phyloP scores from a whole-genome alignment of 2,113 vertebrate species.

The Dicrurus megarhynchus region DNA sequence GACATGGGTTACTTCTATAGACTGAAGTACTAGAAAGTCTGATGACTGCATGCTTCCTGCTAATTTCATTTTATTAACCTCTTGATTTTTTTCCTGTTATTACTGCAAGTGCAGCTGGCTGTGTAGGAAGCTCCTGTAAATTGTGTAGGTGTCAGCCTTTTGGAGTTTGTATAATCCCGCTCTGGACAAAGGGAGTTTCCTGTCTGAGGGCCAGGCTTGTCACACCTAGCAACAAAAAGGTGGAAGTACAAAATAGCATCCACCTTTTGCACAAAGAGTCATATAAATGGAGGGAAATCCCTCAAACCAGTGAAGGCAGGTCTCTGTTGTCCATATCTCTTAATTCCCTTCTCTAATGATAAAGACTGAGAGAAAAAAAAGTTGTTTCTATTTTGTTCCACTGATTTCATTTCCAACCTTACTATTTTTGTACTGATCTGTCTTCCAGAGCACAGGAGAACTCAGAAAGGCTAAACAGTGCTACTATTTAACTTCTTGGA shows the following conservation, averaged over 20 bases:
- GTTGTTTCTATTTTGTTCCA: not conserved
- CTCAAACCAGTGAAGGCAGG: not conserved
- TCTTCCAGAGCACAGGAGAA: not conserved
- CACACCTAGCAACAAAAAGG: not conserved
- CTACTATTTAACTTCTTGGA: not conserved
- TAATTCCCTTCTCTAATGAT: not conserved
- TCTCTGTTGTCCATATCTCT: not conserved
- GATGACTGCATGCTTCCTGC: slow-evolving; percentile 52
- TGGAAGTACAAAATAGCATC: not conserved
- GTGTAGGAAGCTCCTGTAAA: not conserved
- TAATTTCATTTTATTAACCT: slow-evolving; percentile 23
- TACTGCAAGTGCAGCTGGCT: not conserved
- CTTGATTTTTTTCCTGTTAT: slow-evolving; percentile 38
- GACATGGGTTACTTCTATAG: not conserved
- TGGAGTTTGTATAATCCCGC: not conserved
- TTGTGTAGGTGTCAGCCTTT: not conserved
- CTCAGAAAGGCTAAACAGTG: not conserved
- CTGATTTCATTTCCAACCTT: not conserved
- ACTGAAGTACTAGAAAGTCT: slow-evolving; percentile 45
- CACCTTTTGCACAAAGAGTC: not conserved
- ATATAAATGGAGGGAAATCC: not conserved
- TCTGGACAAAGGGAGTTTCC: not conserved
- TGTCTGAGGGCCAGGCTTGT: not conserved
- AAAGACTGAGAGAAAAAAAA: not conserved
- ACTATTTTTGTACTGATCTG: not conserved